phyloP scores from a whole-genome alignment of 2,888 invertebrate species.

The Dione juno region DNA sequence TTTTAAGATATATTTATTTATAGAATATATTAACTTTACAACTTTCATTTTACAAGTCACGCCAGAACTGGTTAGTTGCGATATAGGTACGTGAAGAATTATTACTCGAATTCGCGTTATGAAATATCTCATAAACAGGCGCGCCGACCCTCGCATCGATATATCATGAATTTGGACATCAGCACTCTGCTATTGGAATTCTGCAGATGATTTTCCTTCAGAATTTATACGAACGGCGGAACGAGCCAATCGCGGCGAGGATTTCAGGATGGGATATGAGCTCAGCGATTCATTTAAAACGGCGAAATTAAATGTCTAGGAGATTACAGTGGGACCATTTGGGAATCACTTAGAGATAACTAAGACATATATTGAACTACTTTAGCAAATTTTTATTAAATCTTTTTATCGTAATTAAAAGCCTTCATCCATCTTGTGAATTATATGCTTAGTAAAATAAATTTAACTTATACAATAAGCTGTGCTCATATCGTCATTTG shows the following conservation, averaged over 20 bases:
- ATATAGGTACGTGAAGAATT: slow-evolving; percentile 24
- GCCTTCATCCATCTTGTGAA: not conserved
- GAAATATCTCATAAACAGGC: slow-evolving; percentile 81
- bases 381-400: slow-evolving; percentile 60
- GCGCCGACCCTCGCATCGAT: slow-evolving; percentile 66
- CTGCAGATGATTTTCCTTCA: slow-evolving; percentile 71
- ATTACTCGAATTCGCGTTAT: slow-evolving; percentile 58
- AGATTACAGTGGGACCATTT: slow-evolving; percentile 66
- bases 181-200: slow-evolving; percentile 74
- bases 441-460: not conserved
- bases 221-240: slow-evolving; percentile 66
- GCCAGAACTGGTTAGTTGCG: not conserved
- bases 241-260: slow-evolving; percentile 60
- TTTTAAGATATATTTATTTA: not conserved
- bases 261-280: slow-evolving; percentile 64
- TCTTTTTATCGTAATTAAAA: not conserved
- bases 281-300: slow-evolving; percentile 71
- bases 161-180: slow-evolving; percentile 79
- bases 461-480: not conserved
- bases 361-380: slow-evolving; percentile 65
- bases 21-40: not conserved
- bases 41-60: not conserved
- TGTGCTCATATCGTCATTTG: not conserved
- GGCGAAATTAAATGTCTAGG: slow-evolving; percentile 71
- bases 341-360: slow-evolving; percentile 67